Conservation (phyloP, 2,113 vertebrate genomes). For the Zosterops lateralis region DNA sequence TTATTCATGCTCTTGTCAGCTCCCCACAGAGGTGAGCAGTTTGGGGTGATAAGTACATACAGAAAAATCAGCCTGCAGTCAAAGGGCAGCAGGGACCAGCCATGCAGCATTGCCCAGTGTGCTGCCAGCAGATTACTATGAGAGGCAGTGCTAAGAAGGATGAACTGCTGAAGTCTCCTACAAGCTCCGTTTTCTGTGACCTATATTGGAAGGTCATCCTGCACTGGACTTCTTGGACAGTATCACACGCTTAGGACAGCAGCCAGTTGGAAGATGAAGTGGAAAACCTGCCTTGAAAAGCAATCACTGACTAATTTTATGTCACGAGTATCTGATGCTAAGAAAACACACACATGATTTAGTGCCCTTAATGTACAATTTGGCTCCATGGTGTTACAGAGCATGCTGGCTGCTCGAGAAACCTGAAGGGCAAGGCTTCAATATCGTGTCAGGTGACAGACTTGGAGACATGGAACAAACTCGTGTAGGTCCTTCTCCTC, state of each 20-base stretch:
- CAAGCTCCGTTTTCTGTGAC: constrained; percentile 43
- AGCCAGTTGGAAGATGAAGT: constrained; percentile 56
- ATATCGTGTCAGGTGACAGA: neutral
- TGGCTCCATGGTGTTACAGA: neutral
- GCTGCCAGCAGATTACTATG: constrained; percentile 16
- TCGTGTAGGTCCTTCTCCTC: neutral
- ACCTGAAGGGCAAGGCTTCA: neutral
- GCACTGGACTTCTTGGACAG: constrained; percentile 33
- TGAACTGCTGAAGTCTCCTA: constrained; percentile 43
- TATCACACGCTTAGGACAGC: constrained; percentile 29
- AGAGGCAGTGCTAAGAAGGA: constrained; percentile 13
- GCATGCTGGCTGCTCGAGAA: neutral
- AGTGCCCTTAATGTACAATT: neutral
- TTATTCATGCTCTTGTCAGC: neutral
- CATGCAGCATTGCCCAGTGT: neutral
- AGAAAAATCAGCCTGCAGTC: constrained; percentile 4
- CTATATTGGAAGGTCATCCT: constrained; percentile 45
- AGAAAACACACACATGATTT: neutral
- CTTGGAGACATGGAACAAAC: neutral
- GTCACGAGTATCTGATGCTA: constrained; percentile 32
- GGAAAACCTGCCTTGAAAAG: constrained; percentile 60
- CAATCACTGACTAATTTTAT: constrained; percentile 52
- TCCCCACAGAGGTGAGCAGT: neutral
- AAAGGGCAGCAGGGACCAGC: constrained; percentile 3
- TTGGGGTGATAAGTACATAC: neutral